Percentiles rank a stretch among this genome's conserved stretches.
Evolutionary conservation across 2,888 invertebrate species (phyloP).

Genomic region (Aspidiotus rigidus): DNA sequence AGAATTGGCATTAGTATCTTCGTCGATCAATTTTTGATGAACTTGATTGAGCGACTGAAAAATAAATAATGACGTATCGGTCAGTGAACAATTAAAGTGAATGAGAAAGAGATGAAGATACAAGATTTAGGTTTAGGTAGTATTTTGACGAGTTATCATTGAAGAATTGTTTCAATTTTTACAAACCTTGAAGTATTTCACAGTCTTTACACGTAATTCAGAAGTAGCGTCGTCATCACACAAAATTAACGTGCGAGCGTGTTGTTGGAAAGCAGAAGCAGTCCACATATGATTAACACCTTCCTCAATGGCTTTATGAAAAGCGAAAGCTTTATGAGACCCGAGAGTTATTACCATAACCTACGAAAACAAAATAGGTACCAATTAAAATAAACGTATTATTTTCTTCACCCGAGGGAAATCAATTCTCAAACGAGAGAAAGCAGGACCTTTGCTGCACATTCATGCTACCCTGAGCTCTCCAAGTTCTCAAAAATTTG

Average conservation of each 20-base stretch:
- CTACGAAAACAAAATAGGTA: slow-evolving; percentile 44
- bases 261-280: slow-evolving; percentile 95
- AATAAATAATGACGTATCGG: slow-evolving; percentile 38
- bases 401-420: too few relatives aligned
- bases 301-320: slow-evolving; percentile 96
- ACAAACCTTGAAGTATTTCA: slow-evolving; percentile 91
- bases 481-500: too few relatives aligned
- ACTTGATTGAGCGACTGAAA: slow-evolving; percentile 70
- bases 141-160: too few relatives aligned
- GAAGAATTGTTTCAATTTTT: not conserved
- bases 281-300: slow-evolving; percentile 99
- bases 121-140: too few relatives aligned
- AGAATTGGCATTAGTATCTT: slow-evolving; percentile 38
- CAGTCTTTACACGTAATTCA: slow-evolving; percentile 93
- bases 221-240: slow-evolving; percentile 97
- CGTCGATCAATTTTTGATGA: slow-evolving; percentile 72
- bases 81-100: not conserved
- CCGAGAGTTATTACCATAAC: slow-evolving; percentile 97
- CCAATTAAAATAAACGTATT: not conserved
- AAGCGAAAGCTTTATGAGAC: slow-evolving; percentile 87
- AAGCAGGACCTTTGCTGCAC: too few relatives aligned
- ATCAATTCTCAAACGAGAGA: too few relatives aligned
- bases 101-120: too few relatives aligned
- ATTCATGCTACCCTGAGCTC: too few relatives aligned
- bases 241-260: slow-evolving; percentile 81